A percentile compares a stretch with the other conserved stretches of the same genome.
These are phyloP conservation scores for Holothuria leucospilota DNA, from an alignment of 53 echinoderm and acorn worm genomes.

Conservation along the genomic window DNA sequence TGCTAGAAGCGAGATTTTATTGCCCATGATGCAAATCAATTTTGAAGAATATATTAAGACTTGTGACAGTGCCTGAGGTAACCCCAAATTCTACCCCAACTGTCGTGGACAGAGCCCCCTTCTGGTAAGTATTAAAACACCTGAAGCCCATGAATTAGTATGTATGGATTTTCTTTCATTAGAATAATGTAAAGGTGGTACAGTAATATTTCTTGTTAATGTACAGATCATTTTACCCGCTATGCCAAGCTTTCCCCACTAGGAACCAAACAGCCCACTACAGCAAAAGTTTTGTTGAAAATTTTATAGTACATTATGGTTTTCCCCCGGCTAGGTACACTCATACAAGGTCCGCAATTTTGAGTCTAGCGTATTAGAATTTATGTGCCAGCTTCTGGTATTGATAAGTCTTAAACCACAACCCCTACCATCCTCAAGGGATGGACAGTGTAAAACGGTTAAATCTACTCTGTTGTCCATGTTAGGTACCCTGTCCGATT, in stretches of 20 bases:
- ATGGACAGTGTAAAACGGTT: conserved; percentile 57
- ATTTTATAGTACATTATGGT: conserved; percentile 52
- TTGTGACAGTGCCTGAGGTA: conserved; percentile 57
- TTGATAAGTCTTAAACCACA: conserved; percentile 30
- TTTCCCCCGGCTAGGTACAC: conserved; percentile 52
- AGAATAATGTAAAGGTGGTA: conserved; percentile 50
- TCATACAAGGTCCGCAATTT: conserved; percentile 60
- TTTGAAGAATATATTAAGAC: conserved; percentile 48
- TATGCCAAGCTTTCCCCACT: conserved; percentile 49
- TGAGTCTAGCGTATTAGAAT: conserved; percentile 29
- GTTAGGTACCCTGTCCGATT: conserved; percentile 24
- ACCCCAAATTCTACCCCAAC: conserved; percentile 34
- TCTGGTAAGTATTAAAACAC: conserved; percentile 57
- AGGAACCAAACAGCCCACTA: conserved; percentile 38
- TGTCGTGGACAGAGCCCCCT: conserved; percentile 46
- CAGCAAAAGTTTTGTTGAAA: conserved; percentile 55
- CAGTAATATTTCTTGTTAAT: conserved; percentile 53
- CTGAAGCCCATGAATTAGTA: conserved; percentile 59
- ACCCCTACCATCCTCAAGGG: conserved; percentile 54
- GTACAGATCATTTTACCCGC: conserved; percentile 44
- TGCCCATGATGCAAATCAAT: conserved; percentile 59
- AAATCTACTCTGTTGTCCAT: conserved; percentile 34
- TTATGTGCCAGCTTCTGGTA: conserved; percentile 36
- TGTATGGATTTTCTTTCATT: conserved; percentile 62
- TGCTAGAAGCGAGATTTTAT: conserved; percentile 52